Evolutionary conservation across 2,888 invertebrate genomes (phyloP).

Genomic region (Gymnoscelis rufifasciata): DNA sequence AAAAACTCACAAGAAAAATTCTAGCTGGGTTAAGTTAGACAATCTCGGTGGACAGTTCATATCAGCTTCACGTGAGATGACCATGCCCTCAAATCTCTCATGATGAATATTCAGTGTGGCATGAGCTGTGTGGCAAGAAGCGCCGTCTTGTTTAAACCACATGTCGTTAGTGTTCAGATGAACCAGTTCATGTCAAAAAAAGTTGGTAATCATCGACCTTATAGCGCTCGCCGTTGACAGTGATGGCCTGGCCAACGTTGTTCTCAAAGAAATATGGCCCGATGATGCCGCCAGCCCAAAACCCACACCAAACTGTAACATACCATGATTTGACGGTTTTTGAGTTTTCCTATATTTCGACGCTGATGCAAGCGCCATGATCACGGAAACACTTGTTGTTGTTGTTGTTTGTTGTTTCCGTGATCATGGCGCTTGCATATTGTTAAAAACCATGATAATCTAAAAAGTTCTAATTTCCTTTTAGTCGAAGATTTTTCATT

Average conservation of each 20-base stretch:
- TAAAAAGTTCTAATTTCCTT: too few species aligned
- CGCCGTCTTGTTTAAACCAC: not conserved
- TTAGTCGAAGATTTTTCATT: too few species aligned
- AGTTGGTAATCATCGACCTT: not conserved
- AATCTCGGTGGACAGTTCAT: conserved; percentile 14
- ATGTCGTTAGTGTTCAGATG: not conserved
- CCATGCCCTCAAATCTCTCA: conserved; percentile 17
- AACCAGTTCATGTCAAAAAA: not conserved
- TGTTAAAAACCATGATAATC: too few species aligned
- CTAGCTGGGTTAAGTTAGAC: not conserved
- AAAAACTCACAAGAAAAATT: not conserved
- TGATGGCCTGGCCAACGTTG: not conserved
- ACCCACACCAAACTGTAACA: too few species aligned
- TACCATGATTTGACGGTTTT: too few species aligned
- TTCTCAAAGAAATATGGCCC: not conserved
- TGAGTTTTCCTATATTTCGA: too few species aligned
- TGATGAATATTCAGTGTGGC: conserved; percentile 1
- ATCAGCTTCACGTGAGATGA: conserved; percentile 16
- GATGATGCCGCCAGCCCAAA: too few species aligned
- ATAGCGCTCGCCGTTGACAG: not conserved
- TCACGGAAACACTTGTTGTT: too few species aligned
- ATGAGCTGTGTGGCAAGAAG: not conserved
- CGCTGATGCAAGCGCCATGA: too few species aligned
- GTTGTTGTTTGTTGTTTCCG: too few species aligned
- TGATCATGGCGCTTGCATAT: too few species aligned